A percentile compares a stretch with the other conserved stretches of the same genome.
phyloP scores from a whole-genome alignment of 1,140 invertebrate genomes.

The Odontomachus brunneus region DNA sequence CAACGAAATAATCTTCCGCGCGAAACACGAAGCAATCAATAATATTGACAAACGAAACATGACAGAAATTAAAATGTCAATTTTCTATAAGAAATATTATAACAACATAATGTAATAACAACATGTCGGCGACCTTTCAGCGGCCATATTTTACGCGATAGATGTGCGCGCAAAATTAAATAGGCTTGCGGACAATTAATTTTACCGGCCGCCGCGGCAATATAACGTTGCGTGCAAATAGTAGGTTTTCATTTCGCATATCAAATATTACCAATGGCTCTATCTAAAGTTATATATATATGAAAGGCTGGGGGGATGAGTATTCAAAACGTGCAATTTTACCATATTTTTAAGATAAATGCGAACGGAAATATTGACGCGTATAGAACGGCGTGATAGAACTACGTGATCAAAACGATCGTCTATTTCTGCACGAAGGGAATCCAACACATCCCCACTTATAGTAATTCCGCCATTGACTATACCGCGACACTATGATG shows the following conservation, averaged over 20 bases:
- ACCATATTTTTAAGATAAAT: conserved; percentile 21
- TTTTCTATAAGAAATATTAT: conserved; percentile 19
- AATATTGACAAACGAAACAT: conserved; percentile 19
- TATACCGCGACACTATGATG: conserved; percentile 14
- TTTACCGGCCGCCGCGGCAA: conserved; percentile 35
- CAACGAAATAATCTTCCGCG: conserved; percentile 34
- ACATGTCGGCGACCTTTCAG: conserved; percentile 17
- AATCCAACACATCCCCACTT: not conserved
- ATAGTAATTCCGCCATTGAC: conserved; percentile 14
- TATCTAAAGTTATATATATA: conserved; percentile 57
- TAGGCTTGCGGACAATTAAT: conserved; percentile 37
- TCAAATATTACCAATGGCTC: conserved; percentile 51
- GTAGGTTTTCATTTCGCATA: conserved; percentile 23
- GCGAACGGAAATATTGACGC: not conserved
- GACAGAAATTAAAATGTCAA: conserved; percentile 38
- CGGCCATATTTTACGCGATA: conserved; percentile 14
- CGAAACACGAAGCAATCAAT: not conserved
- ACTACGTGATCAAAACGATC: conserved; percentile 25
- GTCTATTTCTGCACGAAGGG: not conserved
- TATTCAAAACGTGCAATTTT: conserved; percentile 29
- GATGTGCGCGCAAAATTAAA: conserved; percentile 24
- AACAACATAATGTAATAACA: conserved; percentile 39
- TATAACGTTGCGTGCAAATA: conserved; percentile 42
- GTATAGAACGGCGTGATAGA: too few relatives aligned
- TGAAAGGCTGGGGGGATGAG: not conserved